Percentiles rank a stretch among this genome's conserved stretches.
Conservation (phyloP, 2,113 vertebrate species). For the Notarius lentiginosus region DNA sequence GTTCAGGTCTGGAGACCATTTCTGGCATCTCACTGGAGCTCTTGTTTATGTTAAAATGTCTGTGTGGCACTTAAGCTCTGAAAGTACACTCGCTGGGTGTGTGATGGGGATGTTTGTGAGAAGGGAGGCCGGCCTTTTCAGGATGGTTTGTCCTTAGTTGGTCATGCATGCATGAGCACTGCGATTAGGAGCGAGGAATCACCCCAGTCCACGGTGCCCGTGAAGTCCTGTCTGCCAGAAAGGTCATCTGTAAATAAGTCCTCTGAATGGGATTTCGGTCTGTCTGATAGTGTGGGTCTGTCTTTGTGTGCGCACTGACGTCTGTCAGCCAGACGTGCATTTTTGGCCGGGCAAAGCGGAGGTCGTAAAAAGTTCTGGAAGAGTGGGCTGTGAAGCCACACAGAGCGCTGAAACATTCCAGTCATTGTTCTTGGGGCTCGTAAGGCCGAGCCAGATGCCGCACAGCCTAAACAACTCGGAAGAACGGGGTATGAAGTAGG, state of each 20-base stretch:
- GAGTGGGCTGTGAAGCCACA: constrained; percentile 57
- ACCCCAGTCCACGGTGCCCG: constrained; percentile 39
- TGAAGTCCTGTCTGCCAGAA: constrained; percentile 62
- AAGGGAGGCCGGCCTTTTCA: constrained; percentile 7
- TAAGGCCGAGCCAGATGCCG: constrained; percentile 61
- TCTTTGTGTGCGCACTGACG: constrained; percentile 37
- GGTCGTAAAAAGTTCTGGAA: constrained; percentile 68
- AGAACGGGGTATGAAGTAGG: constrained; percentile 18
- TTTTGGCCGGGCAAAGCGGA: constrained; percentile 42
- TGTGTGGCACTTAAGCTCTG: not conserved
- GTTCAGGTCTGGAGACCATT: not conserved
- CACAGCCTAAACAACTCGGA: constrained; percentile 49
- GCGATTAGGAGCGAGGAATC: constrained; percentile 7
- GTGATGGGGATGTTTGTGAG: constrained; percentile 18
- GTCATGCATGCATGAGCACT: constrained; percentile 29
- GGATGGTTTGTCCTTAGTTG: constrained; percentile 40
- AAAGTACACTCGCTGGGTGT: not conserved
- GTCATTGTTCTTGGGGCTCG: constrained; percentile 76
- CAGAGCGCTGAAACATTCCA: constrained; percentile 72
- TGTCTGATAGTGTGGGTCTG: constrained; percentile 34
- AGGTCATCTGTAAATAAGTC: constrained; percentile 74
- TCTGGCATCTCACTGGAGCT: not conserved
- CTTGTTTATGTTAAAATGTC: not conserved
- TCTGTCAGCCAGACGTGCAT: constrained; percentile 38
- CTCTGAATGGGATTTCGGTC: constrained; percentile 62